A percentile compares a stretch with the other conserved stretches of the same genome.
Evolutionary conservation across 37 sponge, comb jelly and placozoan genomes (phyloP).

Genomic region (Oopsacas minuta): DNA sequence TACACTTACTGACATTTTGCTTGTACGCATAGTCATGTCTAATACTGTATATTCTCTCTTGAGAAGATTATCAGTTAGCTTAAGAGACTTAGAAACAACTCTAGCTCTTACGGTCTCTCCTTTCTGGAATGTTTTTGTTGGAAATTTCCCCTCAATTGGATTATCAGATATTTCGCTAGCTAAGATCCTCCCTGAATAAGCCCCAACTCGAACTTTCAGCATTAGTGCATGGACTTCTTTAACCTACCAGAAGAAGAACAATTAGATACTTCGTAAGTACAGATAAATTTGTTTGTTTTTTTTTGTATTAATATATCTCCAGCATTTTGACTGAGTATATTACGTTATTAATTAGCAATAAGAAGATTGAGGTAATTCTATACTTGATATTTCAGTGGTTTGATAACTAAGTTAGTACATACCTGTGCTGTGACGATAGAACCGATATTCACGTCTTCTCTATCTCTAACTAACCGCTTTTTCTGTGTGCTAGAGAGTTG

Average conservation of each 20-base stretch:
- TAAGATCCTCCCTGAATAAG: neutral
- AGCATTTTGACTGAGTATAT: no score
- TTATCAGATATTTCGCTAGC: neutral
- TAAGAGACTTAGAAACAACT: neutral
- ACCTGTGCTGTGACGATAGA: neutral
- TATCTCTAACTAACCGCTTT: neutral
- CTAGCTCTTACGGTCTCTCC: neutral
- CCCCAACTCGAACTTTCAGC: constrained; percentile 6
- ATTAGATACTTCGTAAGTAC: no score
- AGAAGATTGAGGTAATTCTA: no score
- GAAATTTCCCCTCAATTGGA: neutral
- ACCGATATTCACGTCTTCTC: neutral
- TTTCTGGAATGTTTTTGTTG: neutral
- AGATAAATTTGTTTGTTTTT: no score
- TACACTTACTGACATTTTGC: neutral
- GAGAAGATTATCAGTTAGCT: neutral
- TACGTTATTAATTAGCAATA: no score
- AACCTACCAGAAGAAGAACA: no score
- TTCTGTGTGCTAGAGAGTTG: neutral
- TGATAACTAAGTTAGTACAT: neutral
- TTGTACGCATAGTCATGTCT: neutral
- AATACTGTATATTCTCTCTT: neutral
- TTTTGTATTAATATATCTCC: no score
- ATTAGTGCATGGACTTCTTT: neutral
- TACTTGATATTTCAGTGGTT: no score